Percentiles rank a stretch among this genome's conserved stretches.
Evolutionary conservation across 1,140 invertebrate genomes (phyloP).

Genomic region (Aethina tumida): DNA sequence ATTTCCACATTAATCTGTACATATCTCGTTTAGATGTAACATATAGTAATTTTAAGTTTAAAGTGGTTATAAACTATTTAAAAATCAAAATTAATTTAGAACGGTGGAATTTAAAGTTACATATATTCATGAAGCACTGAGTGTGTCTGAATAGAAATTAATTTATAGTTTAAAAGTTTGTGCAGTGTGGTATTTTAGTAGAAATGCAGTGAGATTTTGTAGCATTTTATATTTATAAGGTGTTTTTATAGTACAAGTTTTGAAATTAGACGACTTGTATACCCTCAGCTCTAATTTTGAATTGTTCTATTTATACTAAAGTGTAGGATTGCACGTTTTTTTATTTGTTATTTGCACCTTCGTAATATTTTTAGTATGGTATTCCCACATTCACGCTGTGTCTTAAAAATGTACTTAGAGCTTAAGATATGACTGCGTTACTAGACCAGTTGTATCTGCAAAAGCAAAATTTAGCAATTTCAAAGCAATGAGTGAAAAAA

Average conservation of each 20-base stretch:
- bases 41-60: slow-evolving; percentile 3
- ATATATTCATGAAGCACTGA: slow-evolving; percentile 3
- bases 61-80: slow-evolving; percentile 1
- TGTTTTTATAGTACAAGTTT: slow-evolving; percentile 1
- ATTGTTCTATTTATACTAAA: slow-evolving; percentile 14
- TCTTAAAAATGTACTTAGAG: slow-evolving; percentile 21
- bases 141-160: neutral
- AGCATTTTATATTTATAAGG: neutral
- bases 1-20: slow-evolving; percentile 8
- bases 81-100: slow-evolving; percentile 8
- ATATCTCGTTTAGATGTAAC: slow-evolving; percentile 5
- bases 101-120: slow-evolving; percentile 1
- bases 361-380: slow-evolving; percentile 14
- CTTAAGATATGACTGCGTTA: slow-evolving; percentile 8
- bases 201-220: neutral
- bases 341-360: slow-evolving; percentile 19
- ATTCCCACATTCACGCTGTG: slow-evolving; percentile 25
- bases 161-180: neutral
- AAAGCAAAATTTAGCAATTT: slow-evolving; percentile 21
- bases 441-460: neutral
- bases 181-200: neutral
- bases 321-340: slow-evolving; percentile 18
- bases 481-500: slow-evolving; percentile 18
- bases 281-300: slow-evolving; percentile 2
- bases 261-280: neutral